Base-by-base conservation (phyloP, 2,797 vertebrate genomes). In the Myripristis jacobus region DNA sequence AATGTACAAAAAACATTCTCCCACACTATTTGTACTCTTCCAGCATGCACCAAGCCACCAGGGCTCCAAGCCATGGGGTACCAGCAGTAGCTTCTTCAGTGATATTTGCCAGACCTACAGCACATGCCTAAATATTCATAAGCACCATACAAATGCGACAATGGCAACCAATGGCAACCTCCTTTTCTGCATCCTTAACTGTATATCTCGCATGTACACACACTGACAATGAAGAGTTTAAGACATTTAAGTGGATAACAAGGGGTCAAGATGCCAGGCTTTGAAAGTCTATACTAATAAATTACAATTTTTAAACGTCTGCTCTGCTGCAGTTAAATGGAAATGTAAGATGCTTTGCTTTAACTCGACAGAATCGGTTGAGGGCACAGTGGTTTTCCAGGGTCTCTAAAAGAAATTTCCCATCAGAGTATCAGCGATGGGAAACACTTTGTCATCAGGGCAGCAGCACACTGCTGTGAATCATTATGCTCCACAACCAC, bases 361-460 rank as follows among this genome's bases (percentile, higher is more conserved):
- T 70, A 52, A 44, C 66, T 60, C 87, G 61, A 70, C 47, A 65
- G 65, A 80, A 72, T 72, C 68, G 43, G 70, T 72, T 68, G 27
- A 87, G 73, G 70, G 55, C 48, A 62, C 59, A 50, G 70, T 64
- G 75, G 77, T 83, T 91, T 84, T 81, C 73, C 51, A 51, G 46
- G 66, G 68, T 79, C 61, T 73, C 56, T 53, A 65, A 60, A n/a
- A 78, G 70, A 86, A 74, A 74, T 71, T 86, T 87, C 76, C 81
- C 79, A 80, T 85, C 80, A 73, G 46, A 65, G 77, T 77, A 77
- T 78, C 78, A 78, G 67, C 74, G 81, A 87, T 74, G 83, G 87
- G 84, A 91, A 91, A 88, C 70, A 83, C 83, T 76, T 86, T 65
- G 71, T 88, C 89, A 89, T 90, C 78, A 76, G 77, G 0, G 61